Evolutionary conservation across 2,888 invertebrate genomes (phyloP), one percentile per base, ranked within the genome.

Genomic region (Entomobrya multifasciata): DNA sequence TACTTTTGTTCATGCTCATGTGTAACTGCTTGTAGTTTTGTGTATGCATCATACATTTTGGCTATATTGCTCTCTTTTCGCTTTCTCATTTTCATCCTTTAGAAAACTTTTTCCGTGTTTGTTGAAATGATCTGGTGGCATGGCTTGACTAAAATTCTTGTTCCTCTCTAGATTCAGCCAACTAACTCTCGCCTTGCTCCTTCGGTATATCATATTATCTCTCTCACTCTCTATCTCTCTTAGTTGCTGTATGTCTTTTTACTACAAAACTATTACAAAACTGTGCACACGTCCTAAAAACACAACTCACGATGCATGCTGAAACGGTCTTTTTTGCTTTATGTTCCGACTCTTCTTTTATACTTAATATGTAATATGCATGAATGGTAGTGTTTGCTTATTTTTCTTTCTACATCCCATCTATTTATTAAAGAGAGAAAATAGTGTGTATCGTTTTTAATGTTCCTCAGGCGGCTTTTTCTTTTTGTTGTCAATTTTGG

Each of bases 331-430:
- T 17, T 25, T 41, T 2, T 17, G 2, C 30, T 25, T 27, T 60
- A 27, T 70, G 27, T 47, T n/a, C n/a, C n/a, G n/a, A n/a, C 49
- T 80, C 17, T 65, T 17, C 11, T 27, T n/a, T 22, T 47, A 17
- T 8, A 25, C 25, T 49, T 62, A 41, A 20, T 80, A 22, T 22
- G 25, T 47, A 82, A 74, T 83, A 83, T 83, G 83, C 76, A 83
- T 83, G 83, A 83, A 83, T 83, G 52, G 65, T 83, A 36, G 65
- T 83, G 76, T 76, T 83, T 76, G 62, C 62, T 41, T 76, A 27
- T 76, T 60, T 74, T 74, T 74, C 17, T 74, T 74, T 52, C 36
- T 55, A 8, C 74, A 65, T 60, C 81, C 44, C 72, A 70, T 80
- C 67, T 67, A 80, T 80, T 70, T 70, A 70, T 70, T 80, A 17